Percentiles rank a stretch among this genome's conserved stretches.
Conservation (phyloP, 2,888 invertebrate genomes). For the Hirtodrosophila duncani region DNA sequence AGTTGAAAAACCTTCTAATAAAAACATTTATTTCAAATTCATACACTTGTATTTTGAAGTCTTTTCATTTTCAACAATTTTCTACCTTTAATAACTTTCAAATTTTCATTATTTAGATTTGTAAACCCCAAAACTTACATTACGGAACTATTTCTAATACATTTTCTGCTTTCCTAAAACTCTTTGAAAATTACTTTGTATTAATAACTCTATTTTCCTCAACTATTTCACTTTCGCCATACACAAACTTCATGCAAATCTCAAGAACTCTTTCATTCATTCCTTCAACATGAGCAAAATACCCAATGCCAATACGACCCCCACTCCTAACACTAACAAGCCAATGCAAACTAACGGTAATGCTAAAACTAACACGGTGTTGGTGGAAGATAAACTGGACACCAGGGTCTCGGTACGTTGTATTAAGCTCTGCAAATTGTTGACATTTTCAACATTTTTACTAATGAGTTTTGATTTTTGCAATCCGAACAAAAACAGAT, state of each 20-base stretch:
- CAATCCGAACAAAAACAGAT: slow-evolving; percentile 58
- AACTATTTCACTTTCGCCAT: too few species aligned
- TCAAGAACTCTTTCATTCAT: too few species aligned
- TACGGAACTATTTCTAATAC: too few species aligned
- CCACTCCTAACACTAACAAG: slow-evolving; percentile 20
- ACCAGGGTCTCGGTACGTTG: slow-evolving; percentile 72
- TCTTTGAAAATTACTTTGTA: too few species aligned
- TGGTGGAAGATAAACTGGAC: slow-evolving; percentile 68
- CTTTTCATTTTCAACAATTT: too few species aligned
- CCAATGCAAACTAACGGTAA: slow-evolving; percentile 34
- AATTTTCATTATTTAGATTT: too few species aligned
- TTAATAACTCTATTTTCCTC: too few species aligned
- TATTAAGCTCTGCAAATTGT: neutral
- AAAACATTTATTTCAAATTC: slow-evolving; percentile 4
- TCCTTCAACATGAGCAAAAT: slow-evolving; percentile 52
- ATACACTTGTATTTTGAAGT: too few species aligned
- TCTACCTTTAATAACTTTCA: too few species aligned
- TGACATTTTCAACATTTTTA: neutral
- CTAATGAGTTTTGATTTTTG: neutral
- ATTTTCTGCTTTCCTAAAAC: too few species aligned
- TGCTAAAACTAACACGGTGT: slow-evolving; percentile 36
- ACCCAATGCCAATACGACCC: slow-evolving; percentile 17
- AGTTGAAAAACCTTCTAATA: slow-evolving; percentile 16
- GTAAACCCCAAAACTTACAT: too few species aligned
- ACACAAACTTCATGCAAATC: too few species aligned